A percentile compares a stretch with the other conserved stretches of the same genome.
Conservation (phyloP, 2,113 vertebrate species). For the Spermophilus dauricus region DNA sequence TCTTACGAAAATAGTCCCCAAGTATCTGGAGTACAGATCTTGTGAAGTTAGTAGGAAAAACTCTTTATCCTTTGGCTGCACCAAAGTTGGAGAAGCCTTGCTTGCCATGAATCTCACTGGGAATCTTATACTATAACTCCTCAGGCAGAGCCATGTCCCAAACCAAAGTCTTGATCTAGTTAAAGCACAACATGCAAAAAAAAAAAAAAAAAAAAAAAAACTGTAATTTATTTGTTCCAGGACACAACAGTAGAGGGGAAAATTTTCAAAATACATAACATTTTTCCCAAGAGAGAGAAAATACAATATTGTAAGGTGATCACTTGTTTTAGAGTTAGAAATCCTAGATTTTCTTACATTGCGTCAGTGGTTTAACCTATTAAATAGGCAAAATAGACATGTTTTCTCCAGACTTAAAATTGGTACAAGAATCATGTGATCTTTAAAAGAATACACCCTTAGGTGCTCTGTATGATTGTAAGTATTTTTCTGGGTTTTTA, state of each 20-base stretch:
- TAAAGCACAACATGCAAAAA: not conserved
- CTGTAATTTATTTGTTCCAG: not conserved
- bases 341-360: not conserved
- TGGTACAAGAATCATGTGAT: not conserved
- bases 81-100: not conserved
- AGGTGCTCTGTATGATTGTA: not conserved
- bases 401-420: not conserved
- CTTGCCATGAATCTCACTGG: not conserved
- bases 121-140: not conserved
- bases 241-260: not conserved
- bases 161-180: not conserved
- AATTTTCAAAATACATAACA: not conserved
- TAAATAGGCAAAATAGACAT: not conserved
- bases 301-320: not conserved
- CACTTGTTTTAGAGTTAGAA: not conserved
- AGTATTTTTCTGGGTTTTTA: not conserved
- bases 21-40: slow-evolving; percentile 3
- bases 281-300: not conserved
- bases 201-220: not conserved
- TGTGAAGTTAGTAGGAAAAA: not conserved
- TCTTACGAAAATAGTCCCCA: slow-evolving; percentile 60
- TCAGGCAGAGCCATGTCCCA: not conserved
- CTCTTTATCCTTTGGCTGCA: not conserved
- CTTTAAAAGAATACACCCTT: not conserved
- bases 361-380: not conserved